Evolutionary conservation across 1,140 invertebrate genomes (phyloP).

Genomic region (Drosophila sproati): DNA sequence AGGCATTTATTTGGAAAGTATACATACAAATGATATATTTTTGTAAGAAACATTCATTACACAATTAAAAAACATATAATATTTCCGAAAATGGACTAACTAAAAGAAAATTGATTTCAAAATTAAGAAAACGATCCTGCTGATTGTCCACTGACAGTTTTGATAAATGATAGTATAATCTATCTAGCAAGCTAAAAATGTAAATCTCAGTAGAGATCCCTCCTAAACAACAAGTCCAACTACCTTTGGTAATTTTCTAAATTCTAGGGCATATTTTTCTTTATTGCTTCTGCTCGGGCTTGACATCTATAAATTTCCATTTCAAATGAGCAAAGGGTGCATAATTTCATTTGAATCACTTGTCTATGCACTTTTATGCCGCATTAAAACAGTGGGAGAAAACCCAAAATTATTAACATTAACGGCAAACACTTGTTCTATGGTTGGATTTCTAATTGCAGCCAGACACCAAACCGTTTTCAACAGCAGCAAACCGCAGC

Average conservation of each 20-base stretch:
- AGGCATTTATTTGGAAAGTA: too few relatives aligned
- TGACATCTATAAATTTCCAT: slow-evolving; percentile 53
- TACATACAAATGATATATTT: too few relatives aligned
- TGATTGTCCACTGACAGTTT: too few relatives aligned
- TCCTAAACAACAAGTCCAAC: too few relatives aligned
- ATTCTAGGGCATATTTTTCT: neutral
- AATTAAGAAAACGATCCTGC: too few relatives aligned
- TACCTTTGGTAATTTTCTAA: neutral
- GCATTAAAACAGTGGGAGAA: slow-evolving; percentile 29
- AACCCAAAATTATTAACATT: slow-evolving; percentile 13
- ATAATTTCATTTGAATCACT: slow-evolving; percentile 57
- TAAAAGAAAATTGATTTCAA: too few relatives aligned
- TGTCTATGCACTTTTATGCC: slow-evolving; percentile 36
- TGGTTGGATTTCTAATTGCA: slow-evolving; percentile 34
- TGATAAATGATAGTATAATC: too few relatives aligned
- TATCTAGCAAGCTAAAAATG: too few relatives aligned
- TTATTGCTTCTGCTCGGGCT: slow-evolving; percentile 4
- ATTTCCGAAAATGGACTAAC: too few relatives aligned
- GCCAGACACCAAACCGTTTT: slow-evolving; percentile 10
- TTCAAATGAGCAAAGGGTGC: slow-evolving; percentile 46
- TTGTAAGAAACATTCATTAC: too few relatives aligned
- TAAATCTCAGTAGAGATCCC: too few relatives aligned
- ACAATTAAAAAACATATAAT: too few relatives aligned
- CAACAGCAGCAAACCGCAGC: slow-evolving; percentile 22
- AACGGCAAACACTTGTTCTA: slow-evolving; percentile 30